These are phyloP conservation scores for Pinctada fucata DNA, from an alignment of 2,888 invertebrate species.

Conservation along the genomic window DNA sequence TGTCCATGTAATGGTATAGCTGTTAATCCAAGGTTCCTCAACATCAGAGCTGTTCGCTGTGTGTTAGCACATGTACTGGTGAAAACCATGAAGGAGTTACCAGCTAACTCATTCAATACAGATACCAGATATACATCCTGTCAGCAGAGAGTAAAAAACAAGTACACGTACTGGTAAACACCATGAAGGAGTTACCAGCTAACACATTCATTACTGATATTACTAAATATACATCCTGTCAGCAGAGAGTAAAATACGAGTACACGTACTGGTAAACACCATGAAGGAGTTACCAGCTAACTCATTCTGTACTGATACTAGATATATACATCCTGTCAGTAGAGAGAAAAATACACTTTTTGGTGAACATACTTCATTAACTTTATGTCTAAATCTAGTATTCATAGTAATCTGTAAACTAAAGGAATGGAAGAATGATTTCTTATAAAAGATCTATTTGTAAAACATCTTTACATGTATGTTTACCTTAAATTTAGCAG, in stretches of 20 bases:
- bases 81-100: constrained; percentile 98
- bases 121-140: constrained; percentile 97
- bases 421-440: too few species aligned
- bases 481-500: constrained; percentile 93
- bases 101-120: constrained; percentile 94
- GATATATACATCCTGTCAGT: constrained; percentile 89
- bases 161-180: constrained; percentile 97
- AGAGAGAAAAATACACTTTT: background rate
- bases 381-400: too few species aligned
- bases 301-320: constrained; percentile 96
- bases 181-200: constrained; percentile 96
- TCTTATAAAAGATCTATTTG: too few species aligned
- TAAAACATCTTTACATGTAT: too few species aligned
- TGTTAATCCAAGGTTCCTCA: constrained; percentile 92
- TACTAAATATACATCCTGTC: constrained; percentile 95
- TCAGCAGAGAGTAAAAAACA: constrained; percentile 42
- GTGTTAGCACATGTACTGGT: constrained; percentile 96
- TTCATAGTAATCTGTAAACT: too few species aligned
- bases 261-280: constrained; percentile 97
- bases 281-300: constrained; percentile 96
- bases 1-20: constrained; percentile 99
- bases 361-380: too few species aligned
- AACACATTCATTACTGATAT: constrained; percentile 93
- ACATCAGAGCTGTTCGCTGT: constrained; percentile 89
- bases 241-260: constrained; percentile 66